phyloP scores from a whole-genome alignment of 1,140 invertebrate genomes.

The Scylla paramamosain region DNA sequence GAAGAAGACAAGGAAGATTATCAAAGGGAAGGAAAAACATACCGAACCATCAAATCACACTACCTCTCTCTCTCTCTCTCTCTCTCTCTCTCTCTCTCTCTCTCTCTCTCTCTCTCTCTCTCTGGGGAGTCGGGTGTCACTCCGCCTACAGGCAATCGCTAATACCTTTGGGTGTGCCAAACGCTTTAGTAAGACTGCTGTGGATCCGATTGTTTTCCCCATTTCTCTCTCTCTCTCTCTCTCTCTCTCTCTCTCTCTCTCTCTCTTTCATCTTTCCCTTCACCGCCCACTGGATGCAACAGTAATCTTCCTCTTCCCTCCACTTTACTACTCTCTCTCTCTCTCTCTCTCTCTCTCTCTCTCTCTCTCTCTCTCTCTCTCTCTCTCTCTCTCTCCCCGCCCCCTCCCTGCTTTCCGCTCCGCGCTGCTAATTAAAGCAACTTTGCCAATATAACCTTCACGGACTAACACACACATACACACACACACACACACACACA shows the following conservation, averaged over 20 bases:
- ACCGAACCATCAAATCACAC: not conserved
- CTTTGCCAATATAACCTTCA: conserved; percentile 14
- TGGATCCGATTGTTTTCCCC: too few relatives aligned
- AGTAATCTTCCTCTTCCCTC: too few relatives aligned
- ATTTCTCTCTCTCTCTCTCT: too few relatives aligned
- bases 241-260: too few relatives aligned
- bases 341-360: conserved; percentile 15
- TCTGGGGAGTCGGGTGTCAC: too few relatives aligned
- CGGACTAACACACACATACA: not conserved
- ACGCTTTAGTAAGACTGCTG: too few relatives aligned
- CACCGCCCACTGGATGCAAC: too few relatives aligned
- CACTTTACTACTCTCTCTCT: not conserved
- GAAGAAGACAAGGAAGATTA: not conserved
- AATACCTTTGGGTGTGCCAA: too few relatives aligned
- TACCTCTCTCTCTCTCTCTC: not conserved
- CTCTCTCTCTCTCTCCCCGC: not conserved
- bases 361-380: not conserved
- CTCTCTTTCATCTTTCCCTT: not conserved
- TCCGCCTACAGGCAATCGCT: too few relatives aligned
- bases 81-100: not conserved
- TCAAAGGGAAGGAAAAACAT: not conserved
- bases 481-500: conserved; percentile 20
- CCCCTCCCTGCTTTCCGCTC: not conserved
- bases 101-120: not conserved
- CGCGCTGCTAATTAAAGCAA: not conserved